phyloP scores from a whole-genome alignment of 2,888 invertebrate species.

The Prosopocoilus inquinatus region DNA sequence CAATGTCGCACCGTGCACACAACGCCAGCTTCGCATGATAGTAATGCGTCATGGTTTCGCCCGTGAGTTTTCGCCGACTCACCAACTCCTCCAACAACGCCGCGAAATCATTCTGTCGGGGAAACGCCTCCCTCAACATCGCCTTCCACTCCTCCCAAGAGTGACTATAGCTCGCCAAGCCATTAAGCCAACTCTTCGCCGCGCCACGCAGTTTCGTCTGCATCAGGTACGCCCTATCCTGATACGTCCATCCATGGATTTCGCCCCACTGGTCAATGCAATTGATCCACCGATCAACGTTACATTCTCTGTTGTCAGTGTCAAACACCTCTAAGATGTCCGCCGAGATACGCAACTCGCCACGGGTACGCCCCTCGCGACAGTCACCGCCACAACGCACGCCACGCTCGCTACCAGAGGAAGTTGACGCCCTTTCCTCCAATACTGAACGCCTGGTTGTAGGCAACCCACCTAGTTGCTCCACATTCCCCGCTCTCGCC shows the following conservation, averaged over 20 bases:
- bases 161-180: conserved; percentile 17
- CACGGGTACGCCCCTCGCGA: no score
- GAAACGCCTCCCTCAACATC: conserved; percentile 19
- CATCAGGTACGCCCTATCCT: conserved; percentile 23
- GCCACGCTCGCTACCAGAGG: no score
- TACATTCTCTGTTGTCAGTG: conserved; percentile 21
- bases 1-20: conserved; percentile 1
- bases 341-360: no score
- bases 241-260: conserved; percentile 26
- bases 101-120: conserved; percentile 29
- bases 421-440: no score
- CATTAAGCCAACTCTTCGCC: conserved; percentile 1
- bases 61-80: conserved; percentile 25
- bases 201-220: conserved; percentile 19
- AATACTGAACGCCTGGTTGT: no score
- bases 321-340: conserved; percentile 25
- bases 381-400: no score
- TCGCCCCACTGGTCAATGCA: conserved; percentile 24
- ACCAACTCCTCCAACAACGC: conserved; percentile 32
- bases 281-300: conserved; percentile 24
- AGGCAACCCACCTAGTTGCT: no score
- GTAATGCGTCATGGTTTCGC: conserved; percentile 35
- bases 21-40: conserved; percentile 32
- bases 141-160: conserved; percentile 33
- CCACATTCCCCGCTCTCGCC: no score